These are phyloP conservation scores for Ophthalmolycus amberensis DNA, from an alignment of 2,113 vertebrate species.

Conservation along the genomic window DNA sequence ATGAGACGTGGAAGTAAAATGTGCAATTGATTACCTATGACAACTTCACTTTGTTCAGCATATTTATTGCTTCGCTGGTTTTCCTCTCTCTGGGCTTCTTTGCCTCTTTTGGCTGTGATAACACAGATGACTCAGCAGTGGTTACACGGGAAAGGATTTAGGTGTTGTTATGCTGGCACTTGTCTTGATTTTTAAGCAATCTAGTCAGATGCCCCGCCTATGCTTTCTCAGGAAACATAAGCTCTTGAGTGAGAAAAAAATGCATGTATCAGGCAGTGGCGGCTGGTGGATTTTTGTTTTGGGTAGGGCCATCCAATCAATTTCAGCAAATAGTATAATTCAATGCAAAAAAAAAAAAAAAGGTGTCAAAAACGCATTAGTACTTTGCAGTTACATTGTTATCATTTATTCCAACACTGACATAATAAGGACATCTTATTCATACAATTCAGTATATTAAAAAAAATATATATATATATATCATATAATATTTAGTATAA, in stretches of 20 bases:
- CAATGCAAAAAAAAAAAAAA: too few species aligned
- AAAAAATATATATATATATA: too few species aligned
- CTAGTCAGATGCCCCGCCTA: neutral
- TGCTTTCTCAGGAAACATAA: constrained; percentile 18
- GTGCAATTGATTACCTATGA: constrained; percentile 68
- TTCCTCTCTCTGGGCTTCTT: constrained; percentile 32
- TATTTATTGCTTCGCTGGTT: constrained; percentile 72
- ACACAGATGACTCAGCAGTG: constrained; percentile 42
- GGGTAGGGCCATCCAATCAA: too few species aligned
- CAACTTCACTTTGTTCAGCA: constrained; percentile 64
- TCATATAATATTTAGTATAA: too few species aligned
- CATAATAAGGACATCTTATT: too few species aligned
- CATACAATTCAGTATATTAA: too few species aligned
- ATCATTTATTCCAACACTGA: too few species aligned
- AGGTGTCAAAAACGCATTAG: too few species aligned
- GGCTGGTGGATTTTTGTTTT: too few species aligned
- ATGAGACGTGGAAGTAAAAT: constrained; percentile 53
- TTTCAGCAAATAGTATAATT: too few species aligned
- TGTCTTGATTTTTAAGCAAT: constrained; percentile 34
- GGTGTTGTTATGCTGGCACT: constrained; percentile 32
- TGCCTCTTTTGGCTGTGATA: constrained; percentile 50
- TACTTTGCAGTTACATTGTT: too few species aligned
- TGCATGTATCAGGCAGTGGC: neutral
- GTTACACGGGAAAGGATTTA: constrained; percentile 33
- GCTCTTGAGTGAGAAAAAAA: neutral